phyloP scores from a whole-genome alignment of 2,888 invertebrate genomes.

The Cyclophora punctaria region DNA sequence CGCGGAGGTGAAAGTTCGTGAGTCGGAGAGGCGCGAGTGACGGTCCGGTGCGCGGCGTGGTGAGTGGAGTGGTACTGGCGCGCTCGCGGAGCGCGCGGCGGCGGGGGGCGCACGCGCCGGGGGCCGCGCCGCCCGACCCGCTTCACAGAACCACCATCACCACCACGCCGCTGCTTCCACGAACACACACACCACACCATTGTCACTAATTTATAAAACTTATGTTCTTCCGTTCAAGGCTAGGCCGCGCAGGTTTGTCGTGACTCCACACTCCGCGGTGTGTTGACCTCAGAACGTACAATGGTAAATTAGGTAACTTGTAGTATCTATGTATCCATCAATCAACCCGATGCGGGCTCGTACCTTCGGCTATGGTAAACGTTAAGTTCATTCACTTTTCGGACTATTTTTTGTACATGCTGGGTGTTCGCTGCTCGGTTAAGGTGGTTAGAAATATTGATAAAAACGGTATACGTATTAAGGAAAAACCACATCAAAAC shows the following conservation, averaged over 20 bases:
- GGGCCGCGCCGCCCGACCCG: slow-evolving; percentile 23
- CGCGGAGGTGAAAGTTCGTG: slow-evolving; percentile 68
- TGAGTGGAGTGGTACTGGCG: slow-evolving; percentile 53
- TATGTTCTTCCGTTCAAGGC: slow-evolving; percentile 58
- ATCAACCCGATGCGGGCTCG: slow-evolving; percentile 37
- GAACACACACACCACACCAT: slow-evolving; percentile 67
- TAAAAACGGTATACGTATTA: too few relatives aligned
- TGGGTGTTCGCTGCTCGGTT: slow-evolving; percentile 14
- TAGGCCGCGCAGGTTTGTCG: slow-evolving; percentile 19
- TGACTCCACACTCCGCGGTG: slow-evolving; percentile 24
- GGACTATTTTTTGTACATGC: slow-evolving; percentile 44
- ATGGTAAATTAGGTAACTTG: slow-evolving; percentile 35
- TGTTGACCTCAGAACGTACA: slow-evolving; percentile 42
- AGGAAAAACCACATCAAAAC: too few relatives aligned
- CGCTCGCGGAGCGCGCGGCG: slow-evolving; percentile 32
- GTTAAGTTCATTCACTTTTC: slow-evolving; percentile 56
- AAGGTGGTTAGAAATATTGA: too few relatives aligned
- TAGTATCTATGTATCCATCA: slow-evolving; percentile 43
- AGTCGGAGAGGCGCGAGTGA: slow-evolving; percentile 37
- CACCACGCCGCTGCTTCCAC: slow-evolving; percentile 47
- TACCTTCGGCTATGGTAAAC: slow-evolving; percentile 36
- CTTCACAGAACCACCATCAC: slow-evolving; percentile 68
- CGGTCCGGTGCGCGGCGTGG: slow-evolving; percentile 44
- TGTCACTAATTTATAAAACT: slow-evolving; percentile 72
- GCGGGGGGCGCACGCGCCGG: slow-evolving; percentile 4